Evolutionary conservation across 2,113 vertebrate genomes (phyloP).

Genomic region (Bos indicus): DNA sequence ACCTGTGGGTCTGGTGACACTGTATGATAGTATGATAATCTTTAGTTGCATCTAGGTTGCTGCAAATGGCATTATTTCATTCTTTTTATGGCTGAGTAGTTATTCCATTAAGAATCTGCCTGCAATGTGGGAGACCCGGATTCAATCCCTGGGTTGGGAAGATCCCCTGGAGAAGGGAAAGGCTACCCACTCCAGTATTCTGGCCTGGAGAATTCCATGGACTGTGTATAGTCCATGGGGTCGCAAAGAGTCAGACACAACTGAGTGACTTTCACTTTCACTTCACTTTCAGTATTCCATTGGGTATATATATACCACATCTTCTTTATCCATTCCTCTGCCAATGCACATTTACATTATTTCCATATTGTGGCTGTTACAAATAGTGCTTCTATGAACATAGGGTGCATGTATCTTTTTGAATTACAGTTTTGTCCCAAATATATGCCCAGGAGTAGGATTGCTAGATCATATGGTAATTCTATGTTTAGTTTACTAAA

Average conservation of each 20-base stretch:
- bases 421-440: neutral
- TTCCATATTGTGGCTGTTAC: neutral
- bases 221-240: neutral
- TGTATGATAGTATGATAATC: neutral
- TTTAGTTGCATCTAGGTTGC: neutral
- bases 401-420: neutral
- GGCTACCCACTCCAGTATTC: neutral
- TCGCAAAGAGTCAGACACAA: fast-evolving
- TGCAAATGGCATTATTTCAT: neutral
- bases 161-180: neutral
- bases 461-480: neutral
- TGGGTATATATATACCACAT: neutral
- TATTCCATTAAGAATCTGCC: neutral
- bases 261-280: neutral
- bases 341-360: neutral
- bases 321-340: neutral
- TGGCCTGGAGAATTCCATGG: neutral
- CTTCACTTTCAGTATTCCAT: neutral
- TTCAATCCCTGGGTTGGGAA: neutral
- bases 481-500: neutral
- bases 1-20: neutral
- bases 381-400: neutral
- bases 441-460: neutral
- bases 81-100: neutral
- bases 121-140: neutral